phyloP scores from a whole-genome alignment of 2,797 vertebrate genomes.

The Buceros bicornis region DNA sequence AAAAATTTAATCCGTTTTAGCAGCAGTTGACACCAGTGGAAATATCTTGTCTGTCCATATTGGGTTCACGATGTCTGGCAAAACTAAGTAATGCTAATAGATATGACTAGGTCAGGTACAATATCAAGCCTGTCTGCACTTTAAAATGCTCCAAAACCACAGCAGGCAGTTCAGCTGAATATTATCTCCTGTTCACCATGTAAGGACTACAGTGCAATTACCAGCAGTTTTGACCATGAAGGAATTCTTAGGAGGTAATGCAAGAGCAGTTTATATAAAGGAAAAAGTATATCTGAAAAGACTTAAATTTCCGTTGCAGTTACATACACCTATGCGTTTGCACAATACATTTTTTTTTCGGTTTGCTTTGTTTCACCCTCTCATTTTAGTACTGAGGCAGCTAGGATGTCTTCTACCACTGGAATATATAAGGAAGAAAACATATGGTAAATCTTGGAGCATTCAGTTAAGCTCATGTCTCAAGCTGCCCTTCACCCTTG shows the following conservation, averaged over 20 bases:
- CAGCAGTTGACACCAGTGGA: background rate
- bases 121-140: background rate
- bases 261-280: background rate
- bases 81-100: background rate
- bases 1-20: background rate
- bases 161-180: background rate
- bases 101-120: background rate
- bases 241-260: background rate
- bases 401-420: background rate
- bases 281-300: background rate
- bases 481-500: background rate
- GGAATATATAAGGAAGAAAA: background rate
- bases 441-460: rapidly evolving
- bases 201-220: background rate
- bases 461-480: background rate
- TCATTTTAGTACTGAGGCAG: background rate
- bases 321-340: background rate
- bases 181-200: rapidly evolving
- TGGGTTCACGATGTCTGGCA: background rate
- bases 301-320: background rate
- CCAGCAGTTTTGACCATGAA: background rate
- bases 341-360: background rate
- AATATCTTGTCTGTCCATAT: background rate
- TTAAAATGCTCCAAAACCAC: background rate
- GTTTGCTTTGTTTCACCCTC: background rate